Evolutionary conservation across 2,888 invertebrate genomes (phyloP).

Genomic region (Lepidocyrtoides sp.): DNA sequence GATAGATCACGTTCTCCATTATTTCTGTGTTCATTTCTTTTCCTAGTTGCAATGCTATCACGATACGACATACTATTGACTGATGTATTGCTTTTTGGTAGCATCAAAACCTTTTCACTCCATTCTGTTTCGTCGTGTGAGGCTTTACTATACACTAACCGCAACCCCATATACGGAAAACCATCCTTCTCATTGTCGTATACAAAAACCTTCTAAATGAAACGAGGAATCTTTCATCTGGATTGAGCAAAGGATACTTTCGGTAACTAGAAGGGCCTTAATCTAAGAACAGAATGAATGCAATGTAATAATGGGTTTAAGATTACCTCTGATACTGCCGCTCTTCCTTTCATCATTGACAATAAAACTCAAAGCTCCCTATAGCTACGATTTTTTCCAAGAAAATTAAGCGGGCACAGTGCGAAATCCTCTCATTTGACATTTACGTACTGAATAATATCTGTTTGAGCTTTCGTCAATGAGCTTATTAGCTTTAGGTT

Average conservation of each 20-base stretch:
- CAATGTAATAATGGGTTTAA: constrained; percentile 40
- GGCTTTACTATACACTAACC: no score
- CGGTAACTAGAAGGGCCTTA: constrained; percentile 20
- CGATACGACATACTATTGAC: no score
- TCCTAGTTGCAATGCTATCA: no score
- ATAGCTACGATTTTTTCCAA: background rate
- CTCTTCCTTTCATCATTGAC: constrained; percentile 29
- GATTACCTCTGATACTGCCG: constrained; percentile 14
- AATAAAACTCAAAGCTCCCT: no score
- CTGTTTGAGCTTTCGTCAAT: no score
- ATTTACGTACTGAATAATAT: background rate
- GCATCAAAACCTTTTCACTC: background rate
- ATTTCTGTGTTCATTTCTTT: constrained; percentile 19
- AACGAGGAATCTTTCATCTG: background rate
- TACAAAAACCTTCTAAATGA: background rate
- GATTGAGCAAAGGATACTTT: background rate
- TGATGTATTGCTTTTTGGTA: background rate
- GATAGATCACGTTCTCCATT: constrained; percentile 74
- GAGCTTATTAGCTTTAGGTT: no score
- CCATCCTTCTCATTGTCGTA: background rate
- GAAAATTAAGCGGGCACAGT: background rate
- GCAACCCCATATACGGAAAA: no score
- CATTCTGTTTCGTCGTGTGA: background rate
- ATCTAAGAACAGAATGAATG: background rate
- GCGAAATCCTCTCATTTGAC: background rate